These are phyloP conservation scores for Stylophora pistillata DNA, from an alignment of 64 coral and sea anemone genomes.

Conservation along the genomic window DNA sequence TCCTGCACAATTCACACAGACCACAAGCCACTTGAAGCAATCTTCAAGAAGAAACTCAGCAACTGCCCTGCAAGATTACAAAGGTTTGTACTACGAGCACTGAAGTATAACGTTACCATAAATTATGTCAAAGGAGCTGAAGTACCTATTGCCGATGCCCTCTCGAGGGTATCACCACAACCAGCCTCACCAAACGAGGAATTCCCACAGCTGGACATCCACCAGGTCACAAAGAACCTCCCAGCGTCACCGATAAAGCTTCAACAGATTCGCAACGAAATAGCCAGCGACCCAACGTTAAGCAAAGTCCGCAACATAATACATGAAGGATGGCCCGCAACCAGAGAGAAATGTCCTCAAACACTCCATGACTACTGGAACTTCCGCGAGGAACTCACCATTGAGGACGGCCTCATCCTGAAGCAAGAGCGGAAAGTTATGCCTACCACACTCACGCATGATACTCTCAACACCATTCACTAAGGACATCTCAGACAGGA, in stretches of 20 bases:
- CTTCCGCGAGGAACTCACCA: slow-evolving; percentile 58
- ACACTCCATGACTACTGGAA: slow-evolving; percentile 67
- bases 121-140: slow-evolving; percentile 49
- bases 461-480: slow-evolving; percentile 55
- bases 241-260: no score
- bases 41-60: no score
- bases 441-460: slow-evolving; percentile 16
- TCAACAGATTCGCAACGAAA: slow-evolving; percentile 37
- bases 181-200: neutral
- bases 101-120: slow-evolving; percentile 60
- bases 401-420: slow-evolving; percentile 57
- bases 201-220: slow-evolving; percentile 1
- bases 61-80: slow-evolving; percentile 43
- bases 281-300: neutral
- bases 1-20: slow-evolving; percentile 45
- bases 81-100: slow-evolving; percentile 50
- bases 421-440: slow-evolving; percentile 49
- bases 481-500: slow-evolving; percentile 56
- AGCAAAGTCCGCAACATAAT: slow-evolving; percentile 24
- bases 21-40: no score
- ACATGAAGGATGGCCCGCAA: slow-evolving; percentile 59
- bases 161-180: slow-evolving; percentile 61
- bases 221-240: slow-evolving; percentile 28
- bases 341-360: slow-evolving; percentile 55
- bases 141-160: slow-evolving; percentile 60